Base-by-base conservation (phyloP, 2,113 vertebrate species). In the Leptosomus discolor region DNA sequence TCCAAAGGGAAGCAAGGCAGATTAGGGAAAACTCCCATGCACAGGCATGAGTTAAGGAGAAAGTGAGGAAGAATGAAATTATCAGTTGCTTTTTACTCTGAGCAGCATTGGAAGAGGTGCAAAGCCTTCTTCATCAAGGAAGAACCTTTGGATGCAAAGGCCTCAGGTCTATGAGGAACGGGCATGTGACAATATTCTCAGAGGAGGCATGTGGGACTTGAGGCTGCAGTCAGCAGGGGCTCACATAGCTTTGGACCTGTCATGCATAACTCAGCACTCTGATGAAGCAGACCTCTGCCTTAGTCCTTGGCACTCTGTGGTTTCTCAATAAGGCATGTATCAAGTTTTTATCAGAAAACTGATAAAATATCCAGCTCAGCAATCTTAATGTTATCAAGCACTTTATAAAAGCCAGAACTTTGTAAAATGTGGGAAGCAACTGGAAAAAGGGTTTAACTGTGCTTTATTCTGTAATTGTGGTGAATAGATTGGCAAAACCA, bases 121-220 rank as follows among this genome's bases (percentile, higher is more conserved):
- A 69, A 88, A 45, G 11, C 15, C 14, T n/a, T 9, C 27, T 73
- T 78, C 53, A 56, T 8, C 15, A 32, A 45, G 12, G 36, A 61
- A 77, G 46, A 43, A 39, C 7, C 12, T 50, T 61, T 27, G 41
- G 29, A n/a, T 48, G n/a, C 9, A 48, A 81, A 70, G 19, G 24
- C 4, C 3, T 32, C 50, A 32, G n/a, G 7, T 19, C 32, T 37
- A 3, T n/a, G 27, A 73, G 17, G 41, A 87, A n/a, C 8, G 10
- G 5, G 4, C 23, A 34, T 3, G 0, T 30, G 21, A 85, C 11
- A 6, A 11, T 16, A 15, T 23, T 8, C 4, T 58, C 0, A 0
- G 4, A 64, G 22, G 37, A 85, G n/a, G 6, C 0, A 0, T 23
- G 29, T 22, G 22, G 34, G 67, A 79, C 29, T 56, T 51, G 21